phyloP scores from a whole-genome alignment of 2,797 vertebrate genomes.

The Acomys russatus region DNA sequence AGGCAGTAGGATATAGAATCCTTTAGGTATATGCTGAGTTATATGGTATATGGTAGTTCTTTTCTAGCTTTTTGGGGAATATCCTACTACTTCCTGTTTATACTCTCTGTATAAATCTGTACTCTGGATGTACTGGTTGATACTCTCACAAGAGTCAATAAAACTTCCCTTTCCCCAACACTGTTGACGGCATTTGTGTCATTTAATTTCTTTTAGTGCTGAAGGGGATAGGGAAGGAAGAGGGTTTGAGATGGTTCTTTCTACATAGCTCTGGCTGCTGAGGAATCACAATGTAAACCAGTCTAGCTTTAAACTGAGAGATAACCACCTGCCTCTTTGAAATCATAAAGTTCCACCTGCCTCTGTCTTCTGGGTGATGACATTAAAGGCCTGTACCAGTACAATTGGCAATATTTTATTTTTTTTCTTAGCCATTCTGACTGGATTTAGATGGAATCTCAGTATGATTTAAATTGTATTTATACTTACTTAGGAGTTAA shows the following conservation, averaged over 20 bases:
- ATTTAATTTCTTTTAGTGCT: not conserved
- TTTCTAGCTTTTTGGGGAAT: not conserved
- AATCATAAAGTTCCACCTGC: not conserved
- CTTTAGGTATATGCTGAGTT: not conserved
- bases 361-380: not conserved
- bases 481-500: not conserved
- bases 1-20: not conserved
- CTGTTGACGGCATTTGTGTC: not conserved
- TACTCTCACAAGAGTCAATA: not conserved
- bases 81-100: not conserved
- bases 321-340: not conserved
- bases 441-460: not conserved
- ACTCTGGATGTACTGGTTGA: not conserved
- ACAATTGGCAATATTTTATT: not conserved
- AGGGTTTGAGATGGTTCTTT: not conserved
- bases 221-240: too few species aligned
- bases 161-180: not conserved
- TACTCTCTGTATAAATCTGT: not conserved
- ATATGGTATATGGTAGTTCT: not conserved
- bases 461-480: not conserved
- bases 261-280: not conserved
- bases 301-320: not conserved
- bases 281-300: not conserved
- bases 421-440: not conserved
- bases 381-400: not conserved